Evolutionary conservation across 1,140 invertebrate genomes (phyloP), one percentile per base, ranked within the genome.

Genomic region (Brevipalpus yothersi): DNA sequence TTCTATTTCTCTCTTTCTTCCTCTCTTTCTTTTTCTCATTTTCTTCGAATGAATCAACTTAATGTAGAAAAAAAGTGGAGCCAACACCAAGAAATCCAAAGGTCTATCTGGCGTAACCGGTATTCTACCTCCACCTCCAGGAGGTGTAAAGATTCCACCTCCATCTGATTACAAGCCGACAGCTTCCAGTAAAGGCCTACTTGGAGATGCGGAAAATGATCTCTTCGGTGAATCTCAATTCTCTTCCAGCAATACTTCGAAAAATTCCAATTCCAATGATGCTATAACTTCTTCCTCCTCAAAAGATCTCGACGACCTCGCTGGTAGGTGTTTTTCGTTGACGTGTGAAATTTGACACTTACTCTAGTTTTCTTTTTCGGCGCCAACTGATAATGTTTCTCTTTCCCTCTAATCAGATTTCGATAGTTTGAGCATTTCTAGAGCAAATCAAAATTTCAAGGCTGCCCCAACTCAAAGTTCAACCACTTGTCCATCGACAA

Each of bases 41-140:
- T 7, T 54, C 31, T 13, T 54, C 53, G 8, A 56, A 13, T 56
- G 21, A 3, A 23, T 11, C 41, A 31, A n/a, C n/a, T 21, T 21
- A 7, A 2, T 31, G 17, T 55, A 55, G 56, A 58, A 58, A 45
- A 58, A 58, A 45, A 9, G 7, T n/a, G 53, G 53, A 21, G 9
- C 53, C 39, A 31, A 8, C 10, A 3, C 40, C 10, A 58, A 40
- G 19, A 42, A 45, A 47, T 13, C 10, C 13, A 58, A 58, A 19
- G 56, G 12, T 4, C 21, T 41, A 39, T 23, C 10, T 41, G 40
- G 23, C n/a, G 4, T 15, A 42, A 58, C n/a, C 13, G 56, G 56
- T 45, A 58, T 58, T 47, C 56, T 58, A 12, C 56, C 56, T 31
- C 56, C 56, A 19, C 56, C 56, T 17, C 56, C 56, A 12, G 56